Base-by-base conservation (phyloP, 2,888 invertebrate species). In the Eilema depressum region DNA sequence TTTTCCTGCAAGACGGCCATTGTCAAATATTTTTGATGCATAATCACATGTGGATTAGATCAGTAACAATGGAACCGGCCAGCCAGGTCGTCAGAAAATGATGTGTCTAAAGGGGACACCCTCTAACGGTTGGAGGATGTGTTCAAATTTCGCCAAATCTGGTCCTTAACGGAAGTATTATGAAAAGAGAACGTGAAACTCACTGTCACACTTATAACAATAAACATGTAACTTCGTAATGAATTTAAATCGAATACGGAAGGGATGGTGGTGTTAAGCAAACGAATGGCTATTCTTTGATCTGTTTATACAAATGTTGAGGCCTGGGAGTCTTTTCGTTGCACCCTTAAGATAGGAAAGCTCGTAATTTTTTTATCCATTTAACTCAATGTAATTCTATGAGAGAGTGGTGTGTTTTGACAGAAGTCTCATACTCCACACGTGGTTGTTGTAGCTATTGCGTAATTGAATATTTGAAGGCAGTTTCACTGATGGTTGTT, bases 41-140 rank as follows among this genome's bases (percentile, higher is more conserved):
- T 92, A 92, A 93, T 93, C 90, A 89, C 89, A 88, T 86, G 85
- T 90, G 91, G 89, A 91, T 91, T 91, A 92, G 89, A 89, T 84
- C 74, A 78, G 75, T 81, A 85, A 93, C 92, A 93, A 93, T 91
- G 79, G 85, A 80, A 75, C 81, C 81, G 85, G 86, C 83, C 84
- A 86, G 85, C 86, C 83, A 87, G 88, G 87, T 88, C 88, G 92
- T 91, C 91, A 92, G 85, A 81, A 86, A 86, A 84, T 92, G 92
- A 92, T 92, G 88, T 88, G 79, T 84, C 73, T 81, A 83, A 88
- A 92, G 91, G 92, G 92, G 91, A 86, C 84, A 81, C 85, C 82
- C 84, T 86, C 80, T 74, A 81, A 77, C 78, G 74, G 82, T 84
- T 84, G 79, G 89, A 87, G 83, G 82, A 79, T 78, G 76, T 72